Evolutionary conservation across 2,888 invertebrate genomes (phyloP).

Genomic region (Ganaspis brasiliensis): DNA sequence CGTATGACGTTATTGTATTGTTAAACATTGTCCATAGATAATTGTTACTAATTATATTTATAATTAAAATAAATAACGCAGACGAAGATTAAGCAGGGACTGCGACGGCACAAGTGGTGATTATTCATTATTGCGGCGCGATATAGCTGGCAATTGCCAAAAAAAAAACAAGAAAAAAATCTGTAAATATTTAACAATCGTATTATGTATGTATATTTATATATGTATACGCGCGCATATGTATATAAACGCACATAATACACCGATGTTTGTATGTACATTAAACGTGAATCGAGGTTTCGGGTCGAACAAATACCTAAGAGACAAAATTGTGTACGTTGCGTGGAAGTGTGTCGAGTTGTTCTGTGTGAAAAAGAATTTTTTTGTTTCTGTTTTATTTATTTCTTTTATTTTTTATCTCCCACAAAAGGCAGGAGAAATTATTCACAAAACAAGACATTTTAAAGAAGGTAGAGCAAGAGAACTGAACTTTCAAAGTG

Average conservation of each 20-base stretch:
- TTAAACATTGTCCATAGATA: slow-evolving; percentile 73
- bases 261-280: slow-evolving; percentile 41
- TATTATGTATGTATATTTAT: slow-evolving; percentile 60
- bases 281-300: slow-evolving; percentile 44
- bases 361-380: not conserved
- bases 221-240: slow-evolving; percentile 54
- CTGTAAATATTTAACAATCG: slow-evolving; percentile 41
- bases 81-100: slow-evolving; percentile 29
- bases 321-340: slow-evolving; percentile 14
- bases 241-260: slow-evolving; percentile 52
- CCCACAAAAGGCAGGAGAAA: too few relatives aligned
- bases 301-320: slow-evolving; percentile 15
- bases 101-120: slow-evolving; percentile 30
- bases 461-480: too few relatives aligned
- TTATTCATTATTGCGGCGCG: slow-evolving; percentile 36
- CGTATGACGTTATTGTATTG: slow-evolving; percentile 64
- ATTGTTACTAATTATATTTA: slow-evolving; percentile 70
- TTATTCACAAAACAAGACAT: too few relatives aligned
- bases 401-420: not conserved
- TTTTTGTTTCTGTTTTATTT: not conserved
- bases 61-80: slow-evolving; percentile 37
- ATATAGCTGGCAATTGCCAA: slow-evolving; percentile 26
- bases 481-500: too few relatives aligned
- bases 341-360: slow-evolving; percentile 5
- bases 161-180: not conserved